Evolutionary conservation across 2,797 vertebrate genomes (phyloP).

Genomic region (Oreonectes daqikongensis): DNA sequence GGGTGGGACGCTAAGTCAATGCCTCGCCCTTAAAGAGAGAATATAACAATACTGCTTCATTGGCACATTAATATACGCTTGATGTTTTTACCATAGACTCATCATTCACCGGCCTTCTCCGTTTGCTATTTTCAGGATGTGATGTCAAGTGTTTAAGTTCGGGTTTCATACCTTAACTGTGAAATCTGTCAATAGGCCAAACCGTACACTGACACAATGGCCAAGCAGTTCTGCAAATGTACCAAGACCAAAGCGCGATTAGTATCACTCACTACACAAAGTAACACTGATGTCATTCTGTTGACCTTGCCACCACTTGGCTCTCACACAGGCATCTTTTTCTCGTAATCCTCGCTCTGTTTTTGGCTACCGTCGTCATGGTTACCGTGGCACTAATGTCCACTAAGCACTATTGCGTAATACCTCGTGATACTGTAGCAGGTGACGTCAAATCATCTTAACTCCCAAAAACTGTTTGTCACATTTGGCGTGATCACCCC

Average conservation of each 20-base stretch:
- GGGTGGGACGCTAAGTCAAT: slow-evolving; percentile 1
- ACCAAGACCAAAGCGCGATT: slow-evolving; percentile 23
- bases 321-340: neutral
- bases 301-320: slow-evolving; percentile 22
- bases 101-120: slow-evolving; percentile 24
- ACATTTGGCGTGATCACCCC: slow-evolving; percentile 35
- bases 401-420: slow-evolving; percentile 34
- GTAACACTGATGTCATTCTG: slow-evolving; percentile 18
- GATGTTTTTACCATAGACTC: slow-evolving; percentile 28
- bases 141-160: slow-evolving; percentile 41
- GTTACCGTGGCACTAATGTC: slow-evolving; percentile 4
- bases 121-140: slow-evolving; percentile 28
- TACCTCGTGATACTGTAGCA: slow-evolving; percentile 14
- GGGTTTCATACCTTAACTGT: slow-evolving; percentile 27
- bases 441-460: slow-evolving; percentile 28
- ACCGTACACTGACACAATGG: slow-evolving; percentile 18
- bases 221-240: slow-evolving; percentile 28
- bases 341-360: neutral
- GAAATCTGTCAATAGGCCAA: slow-evolving; percentile 27
- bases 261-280: slow-evolving; percentile 9
- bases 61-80: slow-evolving; percentile 7
- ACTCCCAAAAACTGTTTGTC: slow-evolving; percentile 18
- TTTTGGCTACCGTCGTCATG: neutral
- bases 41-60: slow-evolving; percentile 30
- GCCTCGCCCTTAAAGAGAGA: slow-evolving; percentile 1